Base-by-base conservation (phyloP, 1,140 invertebrate species). In the Trypoxylus dichotomus region DNA sequence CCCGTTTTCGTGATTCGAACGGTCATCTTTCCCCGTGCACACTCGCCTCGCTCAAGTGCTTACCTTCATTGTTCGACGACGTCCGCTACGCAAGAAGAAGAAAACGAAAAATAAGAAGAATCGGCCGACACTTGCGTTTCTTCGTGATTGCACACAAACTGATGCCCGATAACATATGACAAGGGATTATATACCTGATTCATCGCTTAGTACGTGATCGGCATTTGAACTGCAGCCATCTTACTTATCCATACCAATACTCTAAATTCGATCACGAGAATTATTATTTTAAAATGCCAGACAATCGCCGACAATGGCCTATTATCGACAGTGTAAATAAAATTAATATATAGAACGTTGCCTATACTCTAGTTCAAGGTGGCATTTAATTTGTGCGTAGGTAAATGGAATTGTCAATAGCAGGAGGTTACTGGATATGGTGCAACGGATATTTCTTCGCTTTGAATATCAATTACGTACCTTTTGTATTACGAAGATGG, bases 291-390 rank as follows among this genome's bases (percentile, higher is more conserved):
- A 74, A 42, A 74, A 74, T 74, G 29, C 72, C 41, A 43, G 72
- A 74, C 72, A 13, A n/a, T 24, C 29, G 15, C 29, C 72, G 72
- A 43, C 72, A 74, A 74, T 74, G 72, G 72, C 72, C 72, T 74
- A 43, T n/a, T 41, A 74, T 74, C 29, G 10, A 37, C 15, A 19
- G 60, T 27, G 27, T 29, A 29, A n/a, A n/a, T n/a, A n/a, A 68
- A 27, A 68, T 68, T 68, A 68, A 68, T 68, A 68, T 68, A 68
- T 68, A 24, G 24, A 68, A 29, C 24, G 21, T 7, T 68, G 27
- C 27, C 24, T 27, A 29, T 68, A 29, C 11, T 68, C 60, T 68
- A 68, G 60, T 68, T 68, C 60, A 68, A 68, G 60, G 60, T 24
- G 60, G 60, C 15, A 68, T 8, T 68, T 68, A 68, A 68, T 24